These are phyloP conservation scores for Formicarius rufipectus DNA, from an alignment of 2,113 vertebrate species.

Conservation along the genomic window DNA sequence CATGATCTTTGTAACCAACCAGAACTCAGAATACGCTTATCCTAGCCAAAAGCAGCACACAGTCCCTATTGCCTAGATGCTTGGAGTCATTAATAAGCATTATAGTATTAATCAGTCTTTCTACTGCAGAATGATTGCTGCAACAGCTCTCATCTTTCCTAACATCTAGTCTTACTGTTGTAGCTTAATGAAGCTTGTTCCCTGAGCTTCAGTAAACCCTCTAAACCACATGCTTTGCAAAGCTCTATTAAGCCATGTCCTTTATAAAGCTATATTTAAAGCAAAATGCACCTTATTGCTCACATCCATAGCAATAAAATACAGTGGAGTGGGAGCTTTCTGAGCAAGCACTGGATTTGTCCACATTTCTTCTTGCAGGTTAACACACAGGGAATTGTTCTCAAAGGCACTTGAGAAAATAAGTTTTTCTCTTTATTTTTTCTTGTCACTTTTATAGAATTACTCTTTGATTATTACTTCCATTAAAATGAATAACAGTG, in stretches of 20 bases:
- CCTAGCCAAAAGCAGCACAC: background rate
- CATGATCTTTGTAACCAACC: background rate
- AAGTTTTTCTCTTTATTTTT: background rate
- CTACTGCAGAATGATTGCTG: background rate
- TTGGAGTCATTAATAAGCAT: background rate
- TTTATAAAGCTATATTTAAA: background rate
- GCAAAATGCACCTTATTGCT: background rate
- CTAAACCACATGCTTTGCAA: background rate
- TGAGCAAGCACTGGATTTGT: background rate
- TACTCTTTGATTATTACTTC: background rate
- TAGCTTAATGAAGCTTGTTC: background rate
- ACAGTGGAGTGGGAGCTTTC: background rate
- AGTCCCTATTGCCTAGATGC: background rate
- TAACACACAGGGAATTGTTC: background rate
- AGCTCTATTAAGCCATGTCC: background rate
- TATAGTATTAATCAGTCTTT: background rate
- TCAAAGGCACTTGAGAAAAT: background rate
- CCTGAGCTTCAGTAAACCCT: background rate
- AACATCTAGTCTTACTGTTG: background rate
- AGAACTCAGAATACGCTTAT: background rate
- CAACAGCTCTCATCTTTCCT: background rate
- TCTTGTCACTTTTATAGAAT: background rate
- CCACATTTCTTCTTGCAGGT: background rate
- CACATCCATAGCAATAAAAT: background rate
- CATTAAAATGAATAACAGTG: background rate